Percentiles rank a stretch among this genome's conserved stretches.
Evolutionary conservation across 2,113 vertebrate genomes (phyloP).

Genomic region (Dromas ardeola): DNA sequence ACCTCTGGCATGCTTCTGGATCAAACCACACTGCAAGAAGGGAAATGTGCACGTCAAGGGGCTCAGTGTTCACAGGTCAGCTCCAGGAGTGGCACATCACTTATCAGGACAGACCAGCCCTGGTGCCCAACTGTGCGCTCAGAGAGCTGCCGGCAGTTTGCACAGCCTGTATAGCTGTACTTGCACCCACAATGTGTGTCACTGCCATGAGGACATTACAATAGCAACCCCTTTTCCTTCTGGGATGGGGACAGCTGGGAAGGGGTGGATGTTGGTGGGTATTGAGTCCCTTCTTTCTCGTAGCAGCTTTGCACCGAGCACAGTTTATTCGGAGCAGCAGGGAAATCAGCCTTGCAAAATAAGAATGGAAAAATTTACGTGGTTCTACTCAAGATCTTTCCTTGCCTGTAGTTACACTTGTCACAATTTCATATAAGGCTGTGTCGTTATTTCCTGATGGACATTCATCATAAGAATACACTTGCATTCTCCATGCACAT

Average conservation of each 20-base stretch:
- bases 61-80: not conserved
- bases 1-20: not conserved
- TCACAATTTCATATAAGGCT: not conserved
- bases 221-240: rapidly evolving
- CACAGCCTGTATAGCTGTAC: rapidly evolving
- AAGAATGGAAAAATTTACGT: not conserved
- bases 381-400: not conserved
- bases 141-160: too few relatives aligned
- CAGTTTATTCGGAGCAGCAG: not conserved
- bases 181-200: rapidly evolving
- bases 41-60: not conserved
- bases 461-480: not conserved
- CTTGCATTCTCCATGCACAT: not conserved
- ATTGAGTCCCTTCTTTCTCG: not conserved
- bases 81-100: not conserved
- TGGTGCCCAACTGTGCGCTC: rapidly evolving
- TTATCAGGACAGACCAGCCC: not conserved
- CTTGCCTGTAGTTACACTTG: not conserved
- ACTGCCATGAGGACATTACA: not conserved
- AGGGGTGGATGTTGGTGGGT: rapidly evolving
- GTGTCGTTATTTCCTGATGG: not conserved
- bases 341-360: not conserved
- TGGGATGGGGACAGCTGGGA: not conserved
- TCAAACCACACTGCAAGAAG: not conserved
- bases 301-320: not conserved